Evolutionary conservation across 2,797 vertebrate species (phyloP).

Genomic region (Gorsachius magnificus): DNA sequence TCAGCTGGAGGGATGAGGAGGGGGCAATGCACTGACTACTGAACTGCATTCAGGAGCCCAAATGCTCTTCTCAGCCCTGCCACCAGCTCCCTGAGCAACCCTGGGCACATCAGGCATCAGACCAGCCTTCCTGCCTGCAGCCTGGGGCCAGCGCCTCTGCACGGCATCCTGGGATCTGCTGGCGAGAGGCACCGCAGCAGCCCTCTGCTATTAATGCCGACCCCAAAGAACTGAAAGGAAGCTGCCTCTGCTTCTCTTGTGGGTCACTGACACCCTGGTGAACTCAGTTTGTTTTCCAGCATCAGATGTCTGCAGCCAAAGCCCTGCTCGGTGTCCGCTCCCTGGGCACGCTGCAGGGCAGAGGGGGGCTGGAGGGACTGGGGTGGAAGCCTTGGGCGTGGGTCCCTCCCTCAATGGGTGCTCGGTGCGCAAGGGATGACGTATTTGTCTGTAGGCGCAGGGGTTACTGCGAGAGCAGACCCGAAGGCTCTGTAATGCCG

Average conservation of each 20-base stretch:
- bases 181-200: background rate
- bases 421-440: fast-evolving
- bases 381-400: fast-evolving
- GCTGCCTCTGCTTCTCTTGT: conserved; percentile 1
- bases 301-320: background rate
- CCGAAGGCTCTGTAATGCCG: background rate
- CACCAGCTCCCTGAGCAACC: background rate
- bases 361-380: background rate
- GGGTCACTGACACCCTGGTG: conserved; percentile 30
- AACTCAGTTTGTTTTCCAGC: conserved; percentile 56
- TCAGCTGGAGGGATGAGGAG: background rate
- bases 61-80: background rate
- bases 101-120: background rate
- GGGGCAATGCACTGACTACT: fast-evolving
- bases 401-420: background rate
- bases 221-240: conserved; percentile 3
- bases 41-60: fast-evolving
- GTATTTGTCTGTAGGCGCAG: fast-evolving
- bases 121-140: background rate
- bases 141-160: background rate
- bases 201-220: conserved; percentile 30
- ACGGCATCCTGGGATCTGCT: background rate
- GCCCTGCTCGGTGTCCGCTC: background rate
- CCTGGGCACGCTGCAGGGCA: fast-evolving
- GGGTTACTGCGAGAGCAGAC: background rate